Evolutionary conservation across 92 coral and sea anemone genomes (phyloP).

Genomic region (Anthopleura xanthogrammica): DNA sequence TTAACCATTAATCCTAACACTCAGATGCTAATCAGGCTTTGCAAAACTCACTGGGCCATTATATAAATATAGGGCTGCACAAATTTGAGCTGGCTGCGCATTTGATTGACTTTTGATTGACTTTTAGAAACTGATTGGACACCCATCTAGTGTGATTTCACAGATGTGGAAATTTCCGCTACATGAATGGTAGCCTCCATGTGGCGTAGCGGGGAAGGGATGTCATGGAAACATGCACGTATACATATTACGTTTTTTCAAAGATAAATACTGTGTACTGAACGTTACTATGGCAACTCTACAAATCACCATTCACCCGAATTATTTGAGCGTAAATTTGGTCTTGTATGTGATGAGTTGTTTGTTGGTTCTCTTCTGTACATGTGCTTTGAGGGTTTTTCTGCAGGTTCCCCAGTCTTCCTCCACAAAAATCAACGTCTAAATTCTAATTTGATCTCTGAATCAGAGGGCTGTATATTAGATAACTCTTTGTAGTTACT

Average conservation of each 20-base stretch:
- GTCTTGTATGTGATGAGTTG: too few species aligned
- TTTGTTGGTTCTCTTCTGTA: too few species aligned
- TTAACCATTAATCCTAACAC: neutral
- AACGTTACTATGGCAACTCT: slow-evolving; percentile 2
- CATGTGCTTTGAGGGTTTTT: too few species aligned
- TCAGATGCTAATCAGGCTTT: neutral
- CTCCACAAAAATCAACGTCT: too few species aligned
- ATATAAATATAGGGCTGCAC: neutral
- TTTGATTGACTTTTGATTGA: slow-evolving; percentile 6
- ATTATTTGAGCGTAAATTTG: neutral
- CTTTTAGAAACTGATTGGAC: neutral
- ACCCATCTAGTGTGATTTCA: slow-evolving; percentile 10
- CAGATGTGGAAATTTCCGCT: slow-evolving; percentile 9
- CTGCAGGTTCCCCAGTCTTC: too few species aligned
- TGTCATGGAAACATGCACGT: neutral
- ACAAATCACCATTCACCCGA: slow-evolving; percentile 7
- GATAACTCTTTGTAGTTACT: too few species aligned
- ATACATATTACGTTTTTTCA: neutral
- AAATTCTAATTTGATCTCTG: too few species aligned
- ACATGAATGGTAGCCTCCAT: slow-evolving; percentile 14
- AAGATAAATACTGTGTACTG: neutral
- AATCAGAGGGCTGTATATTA: too few species aligned
- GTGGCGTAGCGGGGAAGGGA: slow-evolving; percentile 14
- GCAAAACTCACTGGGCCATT: neutral
- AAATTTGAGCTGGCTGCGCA: neutral